Evolutionary conservation across 2,113 vertebrate species (phyloP).

Genomic region (Spea bombifrons): DNA sequence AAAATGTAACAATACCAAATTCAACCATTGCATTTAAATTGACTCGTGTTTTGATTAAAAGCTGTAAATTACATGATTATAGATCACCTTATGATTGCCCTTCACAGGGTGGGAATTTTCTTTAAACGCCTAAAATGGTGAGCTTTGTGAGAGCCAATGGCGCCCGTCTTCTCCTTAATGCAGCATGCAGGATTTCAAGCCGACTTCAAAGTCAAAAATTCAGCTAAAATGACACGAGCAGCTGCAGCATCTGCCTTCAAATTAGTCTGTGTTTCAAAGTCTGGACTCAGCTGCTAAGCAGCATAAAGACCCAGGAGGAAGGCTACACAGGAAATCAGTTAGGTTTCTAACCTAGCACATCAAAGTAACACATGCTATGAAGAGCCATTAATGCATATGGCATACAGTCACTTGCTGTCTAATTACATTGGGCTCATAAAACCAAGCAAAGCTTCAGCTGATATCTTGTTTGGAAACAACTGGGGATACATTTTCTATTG

Average conservation of each 20-base stretch:
- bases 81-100: constrained; percentile 45
- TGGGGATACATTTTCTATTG: constrained; percentile 60
- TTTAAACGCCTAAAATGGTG: constrained; percentile 60
- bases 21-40: constrained; percentile 31
- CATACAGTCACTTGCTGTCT: constrained; percentile 72
- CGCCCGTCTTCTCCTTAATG: constrained; percentile 65
- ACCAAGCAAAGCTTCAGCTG: constrained; percentile 69
- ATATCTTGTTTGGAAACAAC: constrained; percentile 66
- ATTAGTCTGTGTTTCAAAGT: constrained; percentile 88
- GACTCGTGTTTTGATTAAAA: constrained; percentile 41
- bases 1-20: constrained; percentile 41
- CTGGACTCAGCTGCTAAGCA: constrained; percentile 88
- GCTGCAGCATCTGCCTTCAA: constrained; percentile 89
- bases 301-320: constrained; percentile 91
- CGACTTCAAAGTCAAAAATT: constrained; percentile 89
- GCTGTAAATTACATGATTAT: constrained; percentile 33
- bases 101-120: constrained; percentile 31
- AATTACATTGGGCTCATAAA: constrained; percentile 74
- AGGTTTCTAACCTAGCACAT: constrained; percentile 77
- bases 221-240: constrained; percentile 86
- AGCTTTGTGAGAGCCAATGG: constrained; percentile 55
- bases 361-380: constrained; percentile 83
- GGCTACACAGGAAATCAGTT: constrained; percentile 79
- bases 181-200: constrained; percentile 72
- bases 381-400: constrained; percentile 78